These are phyloP conservation scores for Lucilia cuprina DNA, from an alignment of 1,140 invertebrate species.

Conservation along the genomic window DNA sequence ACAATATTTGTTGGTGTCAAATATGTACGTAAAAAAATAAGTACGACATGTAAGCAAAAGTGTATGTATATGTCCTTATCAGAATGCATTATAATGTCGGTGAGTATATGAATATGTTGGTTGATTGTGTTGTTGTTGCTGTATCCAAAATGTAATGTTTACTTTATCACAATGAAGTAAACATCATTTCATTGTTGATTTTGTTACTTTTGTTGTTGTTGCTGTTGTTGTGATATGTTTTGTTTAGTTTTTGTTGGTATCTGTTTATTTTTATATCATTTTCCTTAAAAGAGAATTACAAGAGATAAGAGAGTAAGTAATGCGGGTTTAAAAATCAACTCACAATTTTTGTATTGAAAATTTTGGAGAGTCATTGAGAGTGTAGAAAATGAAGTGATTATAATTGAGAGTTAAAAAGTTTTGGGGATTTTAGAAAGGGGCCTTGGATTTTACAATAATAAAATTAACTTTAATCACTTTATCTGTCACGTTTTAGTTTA, in stretches of 20 bases:
- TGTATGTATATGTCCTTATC: not conserved
- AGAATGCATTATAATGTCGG: not conserved
- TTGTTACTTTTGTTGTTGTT: not conserved
- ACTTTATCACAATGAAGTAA: conserved; percentile 33
- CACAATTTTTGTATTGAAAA: not conserved
- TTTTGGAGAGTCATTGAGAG: not conserved
- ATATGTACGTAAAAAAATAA: not conserved
- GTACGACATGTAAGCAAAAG: not conserved
- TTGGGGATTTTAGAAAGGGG: too few relatives aligned
- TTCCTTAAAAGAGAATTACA: not conserved
- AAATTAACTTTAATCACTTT: too few relatives aligned
- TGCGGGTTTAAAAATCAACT: not conserved
- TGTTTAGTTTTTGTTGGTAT: conserved; percentile 20
- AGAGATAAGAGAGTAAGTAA: not conserved
- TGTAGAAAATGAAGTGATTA: not conserved
- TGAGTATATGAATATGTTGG: not conserved
- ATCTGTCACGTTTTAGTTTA: too few relatives aligned
- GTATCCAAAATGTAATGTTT: conserved; percentile 21
- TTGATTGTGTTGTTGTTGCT: not conserved
- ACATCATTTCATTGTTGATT: conserved; percentile 24
- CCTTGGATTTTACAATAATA: too few relatives aligned
- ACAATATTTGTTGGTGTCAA: not conserved
- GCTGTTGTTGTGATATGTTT: not conserved
- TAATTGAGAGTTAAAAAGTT: too few relatives aligned
- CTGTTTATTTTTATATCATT: not conserved